These are phyloP conservation scores for Protobothrops flavoviridis DNA, from an alignment of 2,113 vertebrate genomes.

Conservation along the genomic window DNA sequence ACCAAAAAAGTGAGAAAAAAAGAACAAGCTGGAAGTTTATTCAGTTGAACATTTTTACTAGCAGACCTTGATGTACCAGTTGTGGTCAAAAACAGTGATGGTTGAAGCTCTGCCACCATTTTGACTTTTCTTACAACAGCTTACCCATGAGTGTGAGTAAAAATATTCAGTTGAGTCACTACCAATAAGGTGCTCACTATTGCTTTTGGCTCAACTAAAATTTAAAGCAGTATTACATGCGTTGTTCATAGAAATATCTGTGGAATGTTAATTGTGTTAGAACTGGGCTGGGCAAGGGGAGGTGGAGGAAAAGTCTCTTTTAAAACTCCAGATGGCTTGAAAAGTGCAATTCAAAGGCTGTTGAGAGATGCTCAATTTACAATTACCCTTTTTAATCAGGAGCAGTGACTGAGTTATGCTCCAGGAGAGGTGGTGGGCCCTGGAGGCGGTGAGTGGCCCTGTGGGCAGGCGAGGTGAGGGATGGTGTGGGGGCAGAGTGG, in stretches of 20 bases:
- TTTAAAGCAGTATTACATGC: slow-evolving; percentile 44
- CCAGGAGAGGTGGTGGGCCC: no score
- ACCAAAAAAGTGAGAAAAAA: not conserved
- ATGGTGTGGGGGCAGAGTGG: no score
- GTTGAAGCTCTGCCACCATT: not conserved
- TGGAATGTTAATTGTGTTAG: not conserved
- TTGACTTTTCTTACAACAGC: not conserved
- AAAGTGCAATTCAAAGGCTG: not conserved
- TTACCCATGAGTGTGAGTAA: not conserved
- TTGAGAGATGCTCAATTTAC: slow-evolving; percentile 42
- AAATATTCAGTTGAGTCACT: slow-evolving; percentile 64
- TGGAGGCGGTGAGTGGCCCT: no score
- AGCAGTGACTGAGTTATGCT: not conserved
- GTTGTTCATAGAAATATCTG: slow-evolving; percentile 46
- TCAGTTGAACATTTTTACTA: not conserved
- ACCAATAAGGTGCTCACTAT: slow-evolving; percentile 48
- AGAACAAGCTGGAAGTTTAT: not conserved
- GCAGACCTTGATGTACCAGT: not conserved
- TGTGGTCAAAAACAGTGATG: slow-evolving; percentile 13
- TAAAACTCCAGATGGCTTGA: not conserved
- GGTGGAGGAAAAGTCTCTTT: slow-evolving; percentile 5
- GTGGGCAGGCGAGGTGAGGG: no score
- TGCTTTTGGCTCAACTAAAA: slow-evolving; percentile 52
- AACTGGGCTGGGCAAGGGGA: not conserved
- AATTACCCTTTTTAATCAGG: slow-evolving; percentile 2